These are phyloP conservation scores for Calliscelio sp. DNA, from an alignment of 2,888 invertebrate species.

Conservation along the genomic window DNA sequence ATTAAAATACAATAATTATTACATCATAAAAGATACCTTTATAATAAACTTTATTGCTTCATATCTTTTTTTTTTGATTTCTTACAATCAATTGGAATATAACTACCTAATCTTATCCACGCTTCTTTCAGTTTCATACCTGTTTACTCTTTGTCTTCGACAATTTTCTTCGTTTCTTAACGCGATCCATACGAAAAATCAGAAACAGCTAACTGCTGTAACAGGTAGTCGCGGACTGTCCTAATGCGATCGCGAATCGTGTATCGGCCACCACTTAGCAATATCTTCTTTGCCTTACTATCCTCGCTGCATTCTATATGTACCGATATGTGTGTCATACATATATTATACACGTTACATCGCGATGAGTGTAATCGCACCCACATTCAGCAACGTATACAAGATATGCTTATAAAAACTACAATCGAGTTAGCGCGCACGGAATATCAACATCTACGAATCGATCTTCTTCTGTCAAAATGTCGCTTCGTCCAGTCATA, in stretches of 20 bases:
- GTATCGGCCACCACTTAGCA: constrained; percentile 83
- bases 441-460: constrained; percentile 1
- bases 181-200: constrained; percentile 75
- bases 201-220: constrained; percentile 72
- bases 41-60: no score
- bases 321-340: constrained; percentile 66
- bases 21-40: no score
- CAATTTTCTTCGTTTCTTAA: constrained; percentile 69
- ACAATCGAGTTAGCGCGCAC: constrained; percentile 1
- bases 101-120: neutral
- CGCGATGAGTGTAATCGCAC: constrained; percentile 43
- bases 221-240: constrained; percentile 82
- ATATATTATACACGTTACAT: constrained; percentile 51
- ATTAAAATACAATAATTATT: no score
- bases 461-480: no score
- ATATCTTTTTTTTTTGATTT: no score
- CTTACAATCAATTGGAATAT: neutral
- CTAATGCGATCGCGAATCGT: constrained; percentile 76
- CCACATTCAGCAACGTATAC: constrained; percentile 23
- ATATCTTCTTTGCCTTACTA: constrained; percentile 81
- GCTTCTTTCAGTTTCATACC: no score
- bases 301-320: constrained; percentile 65
- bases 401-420: constrained; percentile 28
- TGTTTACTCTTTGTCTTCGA: constrained; percentile 55
- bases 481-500: no score